Conservation (phyloP, 1,140 invertebrate species). For the Meteorus sp. region DNA sequence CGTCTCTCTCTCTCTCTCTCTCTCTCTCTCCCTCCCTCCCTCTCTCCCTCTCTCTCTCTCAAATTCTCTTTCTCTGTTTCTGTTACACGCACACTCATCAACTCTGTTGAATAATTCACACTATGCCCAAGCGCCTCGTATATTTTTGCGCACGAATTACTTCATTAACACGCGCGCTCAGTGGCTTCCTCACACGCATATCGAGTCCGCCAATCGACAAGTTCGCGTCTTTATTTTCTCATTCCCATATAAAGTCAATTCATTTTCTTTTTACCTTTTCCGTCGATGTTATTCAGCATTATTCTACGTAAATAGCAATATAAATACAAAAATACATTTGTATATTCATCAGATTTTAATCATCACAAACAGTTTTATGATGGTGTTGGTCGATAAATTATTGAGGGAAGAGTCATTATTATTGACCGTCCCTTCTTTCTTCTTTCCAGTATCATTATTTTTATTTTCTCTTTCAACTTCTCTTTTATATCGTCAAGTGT, state of each 20-base stretch:
- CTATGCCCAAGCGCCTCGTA: conserved; percentile 30
- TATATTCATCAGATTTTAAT: neutral
- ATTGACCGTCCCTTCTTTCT: neutral
- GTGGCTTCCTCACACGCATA: conserved; percentile 34
- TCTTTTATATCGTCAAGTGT: neutral
- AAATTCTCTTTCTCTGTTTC: too few relatives aligned
- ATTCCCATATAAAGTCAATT: too few relatives aligned
- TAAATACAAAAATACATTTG: too few relatives aligned
- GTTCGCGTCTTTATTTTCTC: conserved; percentile 11
- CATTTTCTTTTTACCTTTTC: neutral
- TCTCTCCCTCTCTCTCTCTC: neutral
- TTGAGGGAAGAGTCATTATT: neutral
- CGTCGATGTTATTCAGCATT: too few relatives aligned
- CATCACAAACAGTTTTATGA: conserved; percentile 14
- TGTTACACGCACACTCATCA: too few relatives aligned
- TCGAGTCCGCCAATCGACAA: conserved; percentile 25
- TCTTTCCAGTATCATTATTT: neutral
- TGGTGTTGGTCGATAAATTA: conserved; percentile 23
- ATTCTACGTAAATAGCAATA: too few relatives aligned
- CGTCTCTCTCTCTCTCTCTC: too few relatives aligned
- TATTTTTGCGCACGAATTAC: conserved; percentile 50
- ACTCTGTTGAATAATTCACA: conserved; percentile 44
- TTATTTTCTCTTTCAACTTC: neutral
- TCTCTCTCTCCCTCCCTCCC: conserved; percentile 16
- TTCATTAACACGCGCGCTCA: conserved; percentile 37